Evolutionary conservation across 2,888 invertebrate genomes (phyloP), one percentile per base, ranked within the genome.

Genomic region (Melieria omissa): DNA sequence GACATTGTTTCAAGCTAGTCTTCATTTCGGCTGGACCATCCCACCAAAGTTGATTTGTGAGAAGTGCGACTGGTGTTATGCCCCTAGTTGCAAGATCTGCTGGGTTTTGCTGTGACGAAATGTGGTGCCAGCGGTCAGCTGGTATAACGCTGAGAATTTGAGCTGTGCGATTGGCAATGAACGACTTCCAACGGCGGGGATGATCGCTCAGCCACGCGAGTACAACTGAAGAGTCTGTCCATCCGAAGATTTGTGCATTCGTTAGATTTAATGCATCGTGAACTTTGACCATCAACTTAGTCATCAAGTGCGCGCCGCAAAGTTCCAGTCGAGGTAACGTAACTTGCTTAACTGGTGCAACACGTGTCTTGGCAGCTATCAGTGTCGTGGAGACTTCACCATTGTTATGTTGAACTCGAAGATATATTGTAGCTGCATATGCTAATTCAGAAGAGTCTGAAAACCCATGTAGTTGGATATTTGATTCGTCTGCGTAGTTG

Each of bases 391-490:
- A 12, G 42, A 4, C 12, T n/a, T 49, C 12, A 66, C 10, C 1
- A 74, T 10, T 16, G 41, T 45, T 9, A 14, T 57, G 41, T 42
- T 8, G 42, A 0, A 12, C 14, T 14, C 74, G 58, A 3, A 78
- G 10, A 72, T 79, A 80, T 4, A 79, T 71, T 9, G 73, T 75
- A 4, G 80, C 78, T 4, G 77, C 78, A 45, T 77, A 78, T 6
- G 80, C 80, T 45, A 44, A 65, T 42, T 71, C 68, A 4, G 77
- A 78, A 1, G 80, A 78, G 71, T 80, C 80, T 3, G 73, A 75
- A 75, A 79, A 82, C 5, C 78, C 79, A 66, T 78, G 78, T 16
- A 81, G 45, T 69, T 78, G 63, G 5, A 76, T 52, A 10, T 16
- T 57, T 6, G 5, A 9, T 29, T 80, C 65, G 80, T 86, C 70